Conservation (phyloP, 2,797 vertebrate species). For the Trachops cirrhosus region DNA sequence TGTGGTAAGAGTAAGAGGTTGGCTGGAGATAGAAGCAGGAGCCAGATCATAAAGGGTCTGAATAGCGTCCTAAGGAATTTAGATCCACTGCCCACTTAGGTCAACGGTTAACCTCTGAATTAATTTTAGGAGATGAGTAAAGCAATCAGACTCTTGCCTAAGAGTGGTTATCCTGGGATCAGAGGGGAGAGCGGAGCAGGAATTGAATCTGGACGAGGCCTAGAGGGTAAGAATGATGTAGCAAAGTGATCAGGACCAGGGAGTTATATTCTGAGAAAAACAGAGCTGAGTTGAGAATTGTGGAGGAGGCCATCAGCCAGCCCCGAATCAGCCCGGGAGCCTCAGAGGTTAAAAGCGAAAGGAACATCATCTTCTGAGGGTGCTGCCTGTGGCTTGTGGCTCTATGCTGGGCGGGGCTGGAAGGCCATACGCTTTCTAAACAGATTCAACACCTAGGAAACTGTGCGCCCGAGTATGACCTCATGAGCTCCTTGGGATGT, state of each 20-base stretch:
- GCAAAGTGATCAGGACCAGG: background rate
- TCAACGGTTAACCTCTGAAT: background rate
- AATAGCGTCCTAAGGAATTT: slow-evolving; percentile 11
- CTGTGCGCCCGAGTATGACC: background rate
- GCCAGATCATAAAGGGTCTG: background rate
- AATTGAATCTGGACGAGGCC: background rate
- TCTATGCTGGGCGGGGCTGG: background rate
- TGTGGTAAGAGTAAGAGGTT: background rate
- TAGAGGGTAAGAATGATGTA: background rate
- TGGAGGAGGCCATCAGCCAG: background rate
- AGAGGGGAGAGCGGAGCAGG: background rate
- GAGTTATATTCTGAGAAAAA: background rate
- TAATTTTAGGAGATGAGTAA: slow-evolving; percentile 28
- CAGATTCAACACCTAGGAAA: background rate
- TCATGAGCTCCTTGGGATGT: slow-evolving; percentile 25
- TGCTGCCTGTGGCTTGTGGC: background rate
- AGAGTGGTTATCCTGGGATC: background rate
- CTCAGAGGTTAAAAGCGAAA: background rate
- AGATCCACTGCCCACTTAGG: background rate
- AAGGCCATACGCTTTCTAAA: background rate
- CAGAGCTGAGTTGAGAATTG: background rate
- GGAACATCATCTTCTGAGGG: background rate
- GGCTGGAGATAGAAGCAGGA: background rate
- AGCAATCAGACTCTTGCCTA: background rate
- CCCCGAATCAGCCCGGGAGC: background rate